Percentiles rank a stretch among this genome's conserved stretches.
Conservation (phyloP, 2,888 invertebrate species). For the Perizoma flavofasciatum region DNA sequence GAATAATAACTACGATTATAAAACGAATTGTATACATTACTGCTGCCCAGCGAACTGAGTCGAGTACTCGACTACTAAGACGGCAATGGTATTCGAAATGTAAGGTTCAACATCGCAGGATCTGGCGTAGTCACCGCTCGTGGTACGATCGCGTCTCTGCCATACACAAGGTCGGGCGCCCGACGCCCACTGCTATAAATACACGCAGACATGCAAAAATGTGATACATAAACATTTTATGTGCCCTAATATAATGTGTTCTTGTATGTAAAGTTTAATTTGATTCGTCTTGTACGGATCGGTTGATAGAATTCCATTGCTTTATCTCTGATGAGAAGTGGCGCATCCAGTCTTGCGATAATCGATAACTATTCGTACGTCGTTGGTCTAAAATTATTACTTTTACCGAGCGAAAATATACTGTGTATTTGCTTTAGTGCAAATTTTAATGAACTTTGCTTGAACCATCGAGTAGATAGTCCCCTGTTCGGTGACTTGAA, state of each 20-base stretch:
- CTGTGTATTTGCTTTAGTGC: too few relatives aligned
- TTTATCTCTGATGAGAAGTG: slow-evolving; percentile 5
- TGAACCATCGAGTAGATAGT: too few relatives aligned
- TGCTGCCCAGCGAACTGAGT: slow-evolving; percentile 5
- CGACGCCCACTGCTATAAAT: slow-evolving; percentile 78
- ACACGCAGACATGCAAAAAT: slow-evolving; percentile 79
- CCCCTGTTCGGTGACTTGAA: too few relatives aligned
- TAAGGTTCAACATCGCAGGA: slow-evolving; percentile 19
- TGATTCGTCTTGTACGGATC: slow-evolving; percentile 44
- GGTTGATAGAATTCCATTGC: slow-evolving; percentile 38
- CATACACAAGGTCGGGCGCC: slow-evolving; percentile 72
- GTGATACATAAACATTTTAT: slow-evolving; percentile 67
- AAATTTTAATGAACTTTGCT: too few relatives aligned
- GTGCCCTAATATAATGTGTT: slow-evolving; percentile 54
- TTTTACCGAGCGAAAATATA: too few relatives aligned
- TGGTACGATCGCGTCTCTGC: slow-evolving; percentile 65
- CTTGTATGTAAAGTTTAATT: slow-evolving; percentile 45
- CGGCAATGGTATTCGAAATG: slow-evolving; percentile 40
- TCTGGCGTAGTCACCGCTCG: slow-evolving; percentile 41
- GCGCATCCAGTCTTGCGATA: too few relatives aligned
- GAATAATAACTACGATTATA: slow-evolving; percentile 2
- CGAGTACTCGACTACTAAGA: slow-evolving; percentile 9
- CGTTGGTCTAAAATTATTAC: too few relatives aligned
- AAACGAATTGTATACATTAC: slow-evolving; percentile 44
- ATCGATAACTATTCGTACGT: too few relatives aligned